These are phyloP conservation scores for Petrosia ficiformis DNA, from an alignment of 37 sponge, comb jelly and placozoan species.

Conservation along the genomic window DNA sequence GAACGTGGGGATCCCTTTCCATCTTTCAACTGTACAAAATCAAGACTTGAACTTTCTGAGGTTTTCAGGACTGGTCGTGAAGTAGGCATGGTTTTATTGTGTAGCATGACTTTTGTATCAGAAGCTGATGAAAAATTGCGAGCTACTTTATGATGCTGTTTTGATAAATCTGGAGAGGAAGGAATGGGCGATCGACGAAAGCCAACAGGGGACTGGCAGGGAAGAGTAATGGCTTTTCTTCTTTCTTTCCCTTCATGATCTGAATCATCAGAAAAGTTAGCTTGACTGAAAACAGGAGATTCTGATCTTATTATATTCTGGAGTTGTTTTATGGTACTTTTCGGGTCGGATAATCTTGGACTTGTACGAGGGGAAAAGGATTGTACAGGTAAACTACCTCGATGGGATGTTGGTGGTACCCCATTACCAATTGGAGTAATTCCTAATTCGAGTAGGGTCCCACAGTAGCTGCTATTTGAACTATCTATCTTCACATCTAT, in stretches of 20 bases:
- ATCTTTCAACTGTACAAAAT: background rate
- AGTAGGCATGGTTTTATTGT: background rate
- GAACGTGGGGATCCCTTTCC: background rate
- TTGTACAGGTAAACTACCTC: background rate
- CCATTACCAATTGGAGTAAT: background rate
- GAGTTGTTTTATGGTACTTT: background rate
- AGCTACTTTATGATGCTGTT: background rate
- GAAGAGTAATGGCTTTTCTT: background rate
- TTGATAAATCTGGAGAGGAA: background rate
- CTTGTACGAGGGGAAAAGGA: background rate
- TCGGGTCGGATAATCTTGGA: background rate
- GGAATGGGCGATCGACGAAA: background rate
- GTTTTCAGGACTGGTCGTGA: background rate
- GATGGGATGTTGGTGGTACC: background rate
- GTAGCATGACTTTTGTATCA: background rate
- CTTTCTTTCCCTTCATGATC: background rate
- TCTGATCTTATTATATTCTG: background rate
- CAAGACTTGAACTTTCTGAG: background rate
- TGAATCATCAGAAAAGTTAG: background rate
- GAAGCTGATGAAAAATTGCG: conserved; percentile 4
- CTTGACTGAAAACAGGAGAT: background rate
- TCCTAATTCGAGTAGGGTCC: background rate
- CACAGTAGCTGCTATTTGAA: background rate
- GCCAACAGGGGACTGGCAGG: background rate
- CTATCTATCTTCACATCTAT: background rate